phyloP scores from a whole-genome alignment of 2,797 vertebrate genomes.

The Pachyuromys duprasi region DNA sequence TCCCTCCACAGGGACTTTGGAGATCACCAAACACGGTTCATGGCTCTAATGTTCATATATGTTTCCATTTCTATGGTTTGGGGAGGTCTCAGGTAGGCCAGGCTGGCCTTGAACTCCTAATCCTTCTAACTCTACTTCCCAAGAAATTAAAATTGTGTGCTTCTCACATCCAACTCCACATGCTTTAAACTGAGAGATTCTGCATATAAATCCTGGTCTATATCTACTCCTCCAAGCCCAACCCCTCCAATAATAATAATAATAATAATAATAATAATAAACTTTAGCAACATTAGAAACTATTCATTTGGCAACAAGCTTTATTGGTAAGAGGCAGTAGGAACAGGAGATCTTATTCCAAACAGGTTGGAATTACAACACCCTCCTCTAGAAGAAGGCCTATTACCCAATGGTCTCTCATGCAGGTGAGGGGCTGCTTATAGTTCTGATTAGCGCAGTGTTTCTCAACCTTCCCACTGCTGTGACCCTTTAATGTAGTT shows the following conservation, averaged over 20 bases:
- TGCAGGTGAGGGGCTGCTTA: background rate
- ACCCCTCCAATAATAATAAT: background rate
- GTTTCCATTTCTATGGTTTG: background rate
- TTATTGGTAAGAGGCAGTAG: background rate
- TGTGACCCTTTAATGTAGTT: background rate
- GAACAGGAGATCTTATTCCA: background rate
- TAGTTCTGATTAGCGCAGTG: background rate
- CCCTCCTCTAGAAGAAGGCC: background rate
- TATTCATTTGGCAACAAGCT: background rate
- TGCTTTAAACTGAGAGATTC: slow-evolving; percentile 42
- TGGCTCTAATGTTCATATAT: background rate
- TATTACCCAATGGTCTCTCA: background rate
- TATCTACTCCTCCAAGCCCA: background rate
- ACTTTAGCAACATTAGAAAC: background rate
- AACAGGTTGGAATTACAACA: slow-evolving; percentile 33
- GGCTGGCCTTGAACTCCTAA: background rate
- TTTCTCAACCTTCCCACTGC: background rate
- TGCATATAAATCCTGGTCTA: background rate
- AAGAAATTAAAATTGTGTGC: background rate
- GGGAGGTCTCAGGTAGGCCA: background rate
- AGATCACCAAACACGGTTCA: background rate
- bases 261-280: background rate
- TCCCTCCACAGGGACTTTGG: background rate
- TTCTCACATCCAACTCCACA: background rate
- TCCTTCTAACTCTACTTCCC: background rate